These are phyloP conservation scores for Ptyas mucosa DNA, from an alignment of 2,113 vertebrate genomes.

Conservation along the genomic window DNA sequence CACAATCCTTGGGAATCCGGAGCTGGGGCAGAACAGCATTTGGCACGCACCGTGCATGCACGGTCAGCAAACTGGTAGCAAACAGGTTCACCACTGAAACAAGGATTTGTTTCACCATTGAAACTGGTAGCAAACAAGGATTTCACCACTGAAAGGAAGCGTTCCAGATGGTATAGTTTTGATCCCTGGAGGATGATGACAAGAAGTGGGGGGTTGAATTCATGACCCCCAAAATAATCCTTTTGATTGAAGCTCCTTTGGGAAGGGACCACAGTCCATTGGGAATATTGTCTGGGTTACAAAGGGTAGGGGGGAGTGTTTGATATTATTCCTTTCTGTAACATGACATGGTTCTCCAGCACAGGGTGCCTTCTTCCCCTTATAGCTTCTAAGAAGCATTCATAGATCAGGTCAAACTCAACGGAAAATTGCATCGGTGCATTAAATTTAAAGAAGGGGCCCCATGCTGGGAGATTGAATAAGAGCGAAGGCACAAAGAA, in stretches of 20 bases:
- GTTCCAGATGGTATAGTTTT: slow-evolving; percentile 57
- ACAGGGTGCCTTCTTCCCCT: slow-evolving; percentile 34
- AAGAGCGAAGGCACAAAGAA: slow-evolving; percentile 18
- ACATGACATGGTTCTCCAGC: slow-evolving; percentile 34
- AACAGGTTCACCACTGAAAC: neutral
- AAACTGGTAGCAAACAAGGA: too few relatives aligned
- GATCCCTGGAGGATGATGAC: slow-evolving; percentile 43
- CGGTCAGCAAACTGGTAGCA: too few relatives aligned
- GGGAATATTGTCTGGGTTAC: neutral
- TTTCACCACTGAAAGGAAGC: neutral
- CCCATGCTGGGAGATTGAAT: slow-evolving; percentile 24
- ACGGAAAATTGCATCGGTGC: slow-evolving; percentile 35
- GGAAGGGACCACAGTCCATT: slow-evolving; percentile 28
- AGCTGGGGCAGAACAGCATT: too few relatives aligned
- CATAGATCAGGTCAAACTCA: slow-evolving; percentile 52
- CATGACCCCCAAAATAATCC: slow-evolving; percentile 40
- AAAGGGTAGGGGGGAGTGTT: neutral
- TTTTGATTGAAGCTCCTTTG: slow-evolving; percentile 28
- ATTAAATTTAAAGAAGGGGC: slow-evolving; percentile 38
- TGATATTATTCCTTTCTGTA: slow-evolving; percentile 37
- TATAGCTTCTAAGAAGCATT: slow-evolving; percentile 34
- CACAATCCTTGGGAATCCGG: too few relatives aligned
- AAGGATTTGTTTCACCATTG: too few relatives aligned
- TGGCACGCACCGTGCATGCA: too few relatives aligned
- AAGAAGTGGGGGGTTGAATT: slow-evolving; percentile 13